Evolutionary conservation across 2,888 invertebrate genomes (phyloP), one percentile per base, ranked within the genome.

Genomic region (Phorcus lineatus): DNA sequence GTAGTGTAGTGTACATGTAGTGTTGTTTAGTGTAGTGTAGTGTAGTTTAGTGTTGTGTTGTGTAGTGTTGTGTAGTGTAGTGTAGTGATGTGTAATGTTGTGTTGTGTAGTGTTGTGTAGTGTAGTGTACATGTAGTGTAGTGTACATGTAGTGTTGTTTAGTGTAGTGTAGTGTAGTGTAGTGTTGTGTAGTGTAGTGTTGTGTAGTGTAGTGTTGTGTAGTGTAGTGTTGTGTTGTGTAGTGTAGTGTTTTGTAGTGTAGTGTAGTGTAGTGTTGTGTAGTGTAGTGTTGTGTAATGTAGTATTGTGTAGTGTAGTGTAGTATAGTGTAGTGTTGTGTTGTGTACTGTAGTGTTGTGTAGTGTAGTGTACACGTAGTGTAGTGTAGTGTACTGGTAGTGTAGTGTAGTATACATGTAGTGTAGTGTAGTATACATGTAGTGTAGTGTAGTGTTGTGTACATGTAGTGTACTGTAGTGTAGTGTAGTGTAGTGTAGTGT

Each of bases 321-420:
- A 55, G 55, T 55, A 11, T 55, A 22, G n/a, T 55, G 55, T 55
- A 19, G 11, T 55, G 22, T n/a, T 6, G 11, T 55, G 22, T n/a
- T 6, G 55, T 55, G 22, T n/a, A 19, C 4, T 55, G 2, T 19
- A 19, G 11, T 55, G 22, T 19, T 6, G 11, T 55, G 22, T n/a
- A 19, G n/a, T 19, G n/a, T 19, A 22, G n/a, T 55, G 22, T n/a
- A n/a, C n/a, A n/a, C n/a, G n/a, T 55, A 55, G 11, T 55, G 55
- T 55, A 6, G 55, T 55, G 55, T 55, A 55, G 55, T 55, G 55
- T 55, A 55, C 2, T 55, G 55, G 3, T 6, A n/a, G n/a, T n/a
- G n/a, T n/a, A n/a, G 55, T 55, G 55, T 55, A 55, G 55, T n/a
- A n/a, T n/a, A n/a, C n/a, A n/a, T 55, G 55, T 55, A 55, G 55